Percentiles rank a stretch among this genome's conserved stretches.
Conservation (phyloP, 1,140 invertebrate genomes). For the Steinernema feltiae region DNA sequence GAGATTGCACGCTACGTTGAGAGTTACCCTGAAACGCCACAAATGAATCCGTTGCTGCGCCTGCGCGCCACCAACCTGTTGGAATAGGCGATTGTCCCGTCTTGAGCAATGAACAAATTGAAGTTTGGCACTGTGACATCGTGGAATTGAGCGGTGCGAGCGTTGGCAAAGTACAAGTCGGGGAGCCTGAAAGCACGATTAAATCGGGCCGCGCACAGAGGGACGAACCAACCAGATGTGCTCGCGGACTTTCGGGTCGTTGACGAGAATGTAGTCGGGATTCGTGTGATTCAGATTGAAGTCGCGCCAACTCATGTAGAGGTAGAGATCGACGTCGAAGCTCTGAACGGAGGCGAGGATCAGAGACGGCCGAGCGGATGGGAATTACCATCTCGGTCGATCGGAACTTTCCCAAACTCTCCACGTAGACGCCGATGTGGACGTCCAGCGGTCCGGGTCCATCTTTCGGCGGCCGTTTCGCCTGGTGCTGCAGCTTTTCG, state of each 20-base stretch:
- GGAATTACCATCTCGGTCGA: constrained; percentile 37
- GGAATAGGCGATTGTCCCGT: constrained; percentile 54
- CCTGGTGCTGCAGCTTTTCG: background rate
- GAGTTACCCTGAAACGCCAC: constrained; percentile 31
- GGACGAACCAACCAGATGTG: background rate
- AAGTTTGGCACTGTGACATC: constrained; percentile 68
- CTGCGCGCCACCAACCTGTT: constrained; percentile 70
- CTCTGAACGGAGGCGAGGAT: constrained; percentile 20
- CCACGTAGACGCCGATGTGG: constrained; percentile 37
- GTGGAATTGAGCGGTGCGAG: constrained; percentile 90
- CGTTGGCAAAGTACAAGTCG: constrained; percentile 89
- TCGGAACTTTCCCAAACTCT: constrained; percentile 35
- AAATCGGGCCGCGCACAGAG: background rate
- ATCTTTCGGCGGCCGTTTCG: background rate
- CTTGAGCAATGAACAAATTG: constrained; percentile 37
- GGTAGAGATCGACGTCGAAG: constrained; percentile 39
- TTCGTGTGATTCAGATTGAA: constrained; percentile 27
- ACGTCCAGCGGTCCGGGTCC: constrained; percentile 23
- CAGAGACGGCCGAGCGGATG: background rate
- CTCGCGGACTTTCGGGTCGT: constrained; percentile 2
- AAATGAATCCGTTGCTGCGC: background rate
- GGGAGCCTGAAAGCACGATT: constrained; percentile 71
- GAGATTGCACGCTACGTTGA: constrained; percentile 83
- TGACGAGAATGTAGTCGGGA: constrained; percentile 32
- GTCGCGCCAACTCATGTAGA: constrained; percentile 41